Evolutionary conservation across 2,113 vertebrate species (phyloP).

Genomic region (Bombycilla garrulus): DNA sequence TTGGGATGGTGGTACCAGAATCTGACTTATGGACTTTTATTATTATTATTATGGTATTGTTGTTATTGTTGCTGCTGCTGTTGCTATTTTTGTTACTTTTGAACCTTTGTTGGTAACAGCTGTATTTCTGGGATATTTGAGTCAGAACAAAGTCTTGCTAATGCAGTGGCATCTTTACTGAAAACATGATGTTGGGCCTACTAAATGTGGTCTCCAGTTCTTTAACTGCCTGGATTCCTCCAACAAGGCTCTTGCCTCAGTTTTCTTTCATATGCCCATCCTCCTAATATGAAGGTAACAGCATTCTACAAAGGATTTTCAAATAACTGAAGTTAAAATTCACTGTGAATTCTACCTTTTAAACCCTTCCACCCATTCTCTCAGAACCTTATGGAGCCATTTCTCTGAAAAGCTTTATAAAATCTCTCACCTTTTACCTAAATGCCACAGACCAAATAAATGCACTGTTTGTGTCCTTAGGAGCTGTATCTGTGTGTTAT

Average conservation of each 20-base stretch:
- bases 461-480: not conserved
- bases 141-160: not conserved
- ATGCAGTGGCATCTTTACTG: not conserved
- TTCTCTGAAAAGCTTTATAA: not conserved
- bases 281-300: not conserved
- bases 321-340: not conserved
- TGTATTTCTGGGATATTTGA: not conserved
- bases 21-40: not conserved
- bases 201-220: not conserved
- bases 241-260: not conserved
- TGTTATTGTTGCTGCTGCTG: not conserved
- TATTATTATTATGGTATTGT: not conserved
- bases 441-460: not conserved
- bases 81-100: not conserved
- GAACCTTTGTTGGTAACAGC: not conserved
- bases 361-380: not conserved
- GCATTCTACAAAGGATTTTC: not conserved
- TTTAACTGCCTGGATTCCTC: not conserved
- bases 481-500: not conserved
- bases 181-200: not conserved
- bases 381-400: not conserved
- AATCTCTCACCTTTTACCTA: not conserved
- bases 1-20: not conserved
- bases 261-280: not conserved
- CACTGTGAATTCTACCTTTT: not conserved